Percentiles rank a stretch among this genome's conserved stretches.
These are phyloP conservation scores for human DNA, from an alignment of 2,113 vertebrate species.

Conservation along the genomic window GRCh38 chr2:150740501-150741000, in stretches of 20 bases:
- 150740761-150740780: slow-evolving; percentile 44
- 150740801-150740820: slow-evolving; percentile 29
- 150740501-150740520: neutral
- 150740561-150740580: neutral
- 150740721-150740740: slow-evolving; percentile 60
- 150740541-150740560: neutral
- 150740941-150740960: slow-evolving; percentile 8
- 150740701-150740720: slow-evolving; percentile 23
- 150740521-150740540: neutral
- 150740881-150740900: slow-evolving; percentile 26
- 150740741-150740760: slow-evolving; percentile 21
- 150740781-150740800: slow-evolving; percentile 48
- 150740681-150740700: slow-evolving; percentile 21
- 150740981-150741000: slow-evolving; percentile 59
- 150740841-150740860: neutral
- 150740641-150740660: neutral
- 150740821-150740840: slow-evolving; percentile 19
- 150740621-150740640: neutral
- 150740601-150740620: neutral
- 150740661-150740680: neutral
- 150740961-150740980: slow-evolving; percentile 47
- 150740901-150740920: slow-evolving; percentile 56
- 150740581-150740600: neutral
- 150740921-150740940: slow-evolving; percentile 41
- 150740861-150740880: too few relatives aligned